Evolutionary conservation across 2,888 invertebrate genomes (phyloP).

Genomic region (Globia sparganii): DNA sequence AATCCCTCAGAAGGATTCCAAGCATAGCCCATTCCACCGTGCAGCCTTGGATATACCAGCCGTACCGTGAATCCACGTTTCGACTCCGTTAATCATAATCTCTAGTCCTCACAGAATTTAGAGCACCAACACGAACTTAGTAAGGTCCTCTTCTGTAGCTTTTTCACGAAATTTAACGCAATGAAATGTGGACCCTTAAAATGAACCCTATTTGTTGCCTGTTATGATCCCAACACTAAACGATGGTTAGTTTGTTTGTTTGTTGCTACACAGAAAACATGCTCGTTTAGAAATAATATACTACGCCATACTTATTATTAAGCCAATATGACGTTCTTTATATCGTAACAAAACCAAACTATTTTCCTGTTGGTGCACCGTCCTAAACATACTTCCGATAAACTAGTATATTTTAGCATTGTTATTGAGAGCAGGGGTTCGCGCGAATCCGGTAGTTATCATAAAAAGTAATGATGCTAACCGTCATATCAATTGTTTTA

Average conservation of each 20-base stretch:
- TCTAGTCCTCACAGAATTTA: neutral
- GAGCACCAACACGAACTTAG: neutral
- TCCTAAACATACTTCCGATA: slow-evolving; percentile 45
- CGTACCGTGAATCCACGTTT: neutral
- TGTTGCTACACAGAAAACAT: slow-evolving; percentile 25
- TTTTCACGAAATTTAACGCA: slow-evolving; percentile 2
- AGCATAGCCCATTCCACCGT: neutral
- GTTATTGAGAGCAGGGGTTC: slow-evolving; percentile 69
- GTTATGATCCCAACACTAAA: neutral
- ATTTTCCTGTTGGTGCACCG: slow-evolving; percentile 52
- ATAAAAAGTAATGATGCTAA: slow-evolving; percentile 76
- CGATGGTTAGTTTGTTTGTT: slow-evolving; percentile 8
- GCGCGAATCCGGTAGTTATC: slow-evolving; percentile 74
- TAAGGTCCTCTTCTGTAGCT: neutral
- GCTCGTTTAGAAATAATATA: slow-evolving; percentile 28
- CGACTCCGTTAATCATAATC: neutral
- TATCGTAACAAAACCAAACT: slow-evolving; percentile 39
- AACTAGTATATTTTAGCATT: slow-evolving; percentile 67
- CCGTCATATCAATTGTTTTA: slow-evolving; percentile 74
- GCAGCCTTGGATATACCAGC: neutral
- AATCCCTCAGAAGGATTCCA: neutral
- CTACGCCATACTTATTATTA: slow-evolving; percentile 10
- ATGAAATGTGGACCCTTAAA: neutral
- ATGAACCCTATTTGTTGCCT: slow-evolving; percentile 7
- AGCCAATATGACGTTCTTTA: slow-evolving; percentile 34